Evolutionary conservation across 2,113 vertebrate species (phyloP).

Genomic region (Oxyruncus cristatus): DNA sequence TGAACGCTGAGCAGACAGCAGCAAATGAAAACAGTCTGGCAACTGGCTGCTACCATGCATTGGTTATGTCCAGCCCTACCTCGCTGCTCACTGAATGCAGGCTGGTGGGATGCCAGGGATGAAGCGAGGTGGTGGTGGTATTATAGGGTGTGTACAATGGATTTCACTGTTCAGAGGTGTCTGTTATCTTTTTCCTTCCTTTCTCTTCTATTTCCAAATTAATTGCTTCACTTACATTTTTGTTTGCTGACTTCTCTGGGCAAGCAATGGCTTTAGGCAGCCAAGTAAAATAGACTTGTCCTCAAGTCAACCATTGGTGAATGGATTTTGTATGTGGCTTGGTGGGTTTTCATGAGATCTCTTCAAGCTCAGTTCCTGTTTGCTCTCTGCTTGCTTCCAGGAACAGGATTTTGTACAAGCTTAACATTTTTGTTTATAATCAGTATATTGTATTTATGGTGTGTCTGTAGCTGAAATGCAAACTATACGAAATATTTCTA

Average conservation of each 20-base stretch:
- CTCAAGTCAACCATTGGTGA: conserved; percentile 22
- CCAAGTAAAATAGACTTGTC: conserved; percentile 55
- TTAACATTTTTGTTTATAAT: not conserved
- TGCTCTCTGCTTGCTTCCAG: conserved; percentile 16
- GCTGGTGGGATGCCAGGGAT: not conserved
- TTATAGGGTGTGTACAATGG: not conserved
- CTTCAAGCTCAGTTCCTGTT: conserved; percentile 34
- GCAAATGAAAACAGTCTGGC: not conserved
- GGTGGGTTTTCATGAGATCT: not conserved
- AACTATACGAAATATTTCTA: not conserved
- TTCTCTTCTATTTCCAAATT: not conserved
- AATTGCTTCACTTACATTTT: not conserved
- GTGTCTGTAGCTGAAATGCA: not conserved
- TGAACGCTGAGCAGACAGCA: not conserved
- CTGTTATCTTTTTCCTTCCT: not conserved
- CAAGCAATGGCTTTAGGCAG: conserved; percentile 1
- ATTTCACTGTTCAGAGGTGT: not conserved
- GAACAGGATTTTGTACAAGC: not conserved
- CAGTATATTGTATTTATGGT: not conserved
- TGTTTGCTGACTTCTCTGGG: not conserved
- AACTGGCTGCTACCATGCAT: not conserved
- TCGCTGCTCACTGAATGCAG: not conserved
- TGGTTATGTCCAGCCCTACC: not conserved
- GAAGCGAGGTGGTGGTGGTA: not conserved
- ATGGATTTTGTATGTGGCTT: conserved; percentile 29